Percentiles rank a stretch among this genome's conserved stretches.
phyloP scores from a whole-genome alignment of 1,140 invertebrate species.

The Drosophila aff. region DNA sequence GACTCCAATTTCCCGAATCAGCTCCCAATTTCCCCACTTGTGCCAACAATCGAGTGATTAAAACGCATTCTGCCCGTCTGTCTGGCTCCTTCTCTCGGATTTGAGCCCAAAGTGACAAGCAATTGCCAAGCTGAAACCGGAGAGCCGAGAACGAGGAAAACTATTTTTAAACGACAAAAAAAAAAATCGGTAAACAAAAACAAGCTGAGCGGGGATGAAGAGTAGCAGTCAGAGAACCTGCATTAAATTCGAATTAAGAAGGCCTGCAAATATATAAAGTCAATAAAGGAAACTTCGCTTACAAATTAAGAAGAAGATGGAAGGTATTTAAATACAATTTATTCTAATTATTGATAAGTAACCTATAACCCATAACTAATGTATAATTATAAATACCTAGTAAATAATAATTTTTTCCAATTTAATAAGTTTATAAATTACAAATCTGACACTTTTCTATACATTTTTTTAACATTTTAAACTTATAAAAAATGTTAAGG shows the following conservation, averaged over 20 bases:
- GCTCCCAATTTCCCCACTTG: slow-evolving; percentile 9
- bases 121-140: slow-evolving; percentile 15
- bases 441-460: too few relatives aligned
- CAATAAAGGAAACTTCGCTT: not conserved
- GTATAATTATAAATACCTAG: too few relatives aligned
- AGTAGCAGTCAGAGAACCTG: not conserved
- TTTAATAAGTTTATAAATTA: too few relatives aligned
- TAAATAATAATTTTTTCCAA: too few relatives aligned
- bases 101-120: slow-evolving; percentile 32
- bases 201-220: not conserved
- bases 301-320: not conserved
- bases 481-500: too few relatives aligned
- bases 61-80: slow-evolving; percentile 20
- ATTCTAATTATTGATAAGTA: too few relatives aligned
- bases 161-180: slow-evolving; percentile 7
- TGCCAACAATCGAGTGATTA: slow-evolving; percentile 34
- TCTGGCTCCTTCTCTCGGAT: not conserved
- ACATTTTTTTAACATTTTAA: too few relatives aligned
- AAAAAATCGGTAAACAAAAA: not conserved
- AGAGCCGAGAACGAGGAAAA: not conserved
- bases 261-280: not conserved
- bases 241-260: not conserved
- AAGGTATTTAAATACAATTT: too few relatives aligned
- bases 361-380: too few relatives aligned
- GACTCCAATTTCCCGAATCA: slow-evolving; percentile 12